A percentile compares a stretch with the other conserved stretches of the same genome.
phyloP scores from a whole-genome alignment of 2,888 invertebrate species.

The Cantharis lateralis region DNA sequence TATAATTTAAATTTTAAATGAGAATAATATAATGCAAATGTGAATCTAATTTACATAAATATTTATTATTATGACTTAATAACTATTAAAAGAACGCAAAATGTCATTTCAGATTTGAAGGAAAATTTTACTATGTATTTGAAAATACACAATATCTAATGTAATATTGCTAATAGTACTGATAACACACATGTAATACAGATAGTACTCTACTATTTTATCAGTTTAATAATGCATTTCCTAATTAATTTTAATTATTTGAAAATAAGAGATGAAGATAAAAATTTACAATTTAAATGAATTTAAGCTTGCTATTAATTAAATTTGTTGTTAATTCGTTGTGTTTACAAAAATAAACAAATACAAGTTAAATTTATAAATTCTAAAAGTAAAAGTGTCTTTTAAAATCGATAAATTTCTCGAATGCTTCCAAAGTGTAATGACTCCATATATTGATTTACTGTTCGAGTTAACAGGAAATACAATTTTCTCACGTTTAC shows the following conservation, averaged over 20 bases:
- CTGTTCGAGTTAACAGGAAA: constrained; percentile 1
- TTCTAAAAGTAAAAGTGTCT: background rate
- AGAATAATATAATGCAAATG: background rate
- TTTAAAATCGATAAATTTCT: background rate
- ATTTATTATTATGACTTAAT: background rate
- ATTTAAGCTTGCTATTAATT: background rate
- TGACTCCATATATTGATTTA: background rate
- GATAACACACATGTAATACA: background rate
- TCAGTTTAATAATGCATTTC: background rate
- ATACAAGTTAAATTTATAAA: background rate
- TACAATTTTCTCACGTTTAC: background rate
- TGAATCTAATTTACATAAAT: background rate
- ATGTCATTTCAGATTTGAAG: background rate
- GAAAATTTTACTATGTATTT: background rate
- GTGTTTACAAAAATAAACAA: background rate
- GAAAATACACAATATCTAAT: background rate
- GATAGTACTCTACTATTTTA: background rate
- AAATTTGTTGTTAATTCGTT: background rate
- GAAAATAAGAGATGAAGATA: background rate
- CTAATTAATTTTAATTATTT: background rate
- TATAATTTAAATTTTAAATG: background rate
- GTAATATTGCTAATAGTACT: background rate
- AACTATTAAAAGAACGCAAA: background rate
- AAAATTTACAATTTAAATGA: background rate
- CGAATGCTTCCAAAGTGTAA: background rate